Evolutionary conservation across 2,888 invertebrate genomes (phyloP), one percentile per base, ranked within the genome.

Genomic region (Tiliacea citrago): DNA sequence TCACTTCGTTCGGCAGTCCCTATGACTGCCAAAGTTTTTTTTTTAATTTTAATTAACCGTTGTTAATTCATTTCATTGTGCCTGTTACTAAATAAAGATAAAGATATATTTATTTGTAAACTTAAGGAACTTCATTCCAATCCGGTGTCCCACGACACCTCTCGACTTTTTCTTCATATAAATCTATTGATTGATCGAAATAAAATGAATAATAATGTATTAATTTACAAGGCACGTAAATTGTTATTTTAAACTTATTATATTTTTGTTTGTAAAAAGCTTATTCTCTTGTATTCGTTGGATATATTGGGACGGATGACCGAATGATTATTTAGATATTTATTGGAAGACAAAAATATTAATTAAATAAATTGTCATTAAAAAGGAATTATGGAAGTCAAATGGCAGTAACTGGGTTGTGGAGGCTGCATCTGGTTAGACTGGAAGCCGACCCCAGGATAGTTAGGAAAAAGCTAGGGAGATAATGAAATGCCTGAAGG

Each of bases 141-240:
- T 0, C 4, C 16, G n/a, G n/a, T 53, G 16, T 53, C 16, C n/a
- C 3, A 7, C 16, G n/a, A 35, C 35, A 66, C 35, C 24, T 47
- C 21, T 35, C 21, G 6, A 29, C 0, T n/a, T 49, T 49, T 39
- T 29, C 16, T 53, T 39, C 45, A 51, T 76, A 39, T 66, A 55
- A 58, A 51, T 39, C 18, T 60, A 78, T 61, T 63, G 65, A 77
- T 63, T 66, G 69, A 49, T 55, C n/a, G 55, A 81, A 81, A 75
- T 68, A 49, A 81, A 80, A 81, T 62, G 49, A 75, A 73, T 80
- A 55, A 55, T 76, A 81, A 79, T 81, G 74, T 77, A 82, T 78
- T 74, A 72, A 51, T 79, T n/a, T 84, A 75, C 85, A 88, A 89
- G 89, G 89, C 89, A 89, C 89, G 75, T 86, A 83, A 82, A 76